A percentile compares a stretch with the other conserved stretches of the same genome.
Conservation (phyloP, 2,113 vertebrate genomes). For the Sporophila hypoxantha region DNA sequence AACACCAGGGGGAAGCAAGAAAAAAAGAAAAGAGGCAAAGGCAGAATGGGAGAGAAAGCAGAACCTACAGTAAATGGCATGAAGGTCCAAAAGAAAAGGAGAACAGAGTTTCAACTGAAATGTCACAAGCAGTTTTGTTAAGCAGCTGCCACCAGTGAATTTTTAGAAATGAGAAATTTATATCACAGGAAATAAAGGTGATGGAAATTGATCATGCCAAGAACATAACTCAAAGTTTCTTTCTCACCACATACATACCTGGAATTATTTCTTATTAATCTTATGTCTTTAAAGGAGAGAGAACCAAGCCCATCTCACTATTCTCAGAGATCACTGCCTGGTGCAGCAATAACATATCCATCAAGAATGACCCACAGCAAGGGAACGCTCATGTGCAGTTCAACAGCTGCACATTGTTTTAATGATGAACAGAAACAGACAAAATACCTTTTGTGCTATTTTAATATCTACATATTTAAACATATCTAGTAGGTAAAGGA, state of each 20-base stretch:
- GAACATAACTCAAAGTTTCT: background rate
- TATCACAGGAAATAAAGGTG: background rate
- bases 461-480: slow-evolving; percentile 49
- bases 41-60: background rate
- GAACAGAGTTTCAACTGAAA: background rate
- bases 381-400: background rate
- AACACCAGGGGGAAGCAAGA: background rate
- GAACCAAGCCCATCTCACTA: background rate
- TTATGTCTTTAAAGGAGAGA: background rate
- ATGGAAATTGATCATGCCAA: background rate
- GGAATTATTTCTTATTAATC: background rate
- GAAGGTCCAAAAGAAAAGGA: background rate
- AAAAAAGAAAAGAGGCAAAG: background rate
- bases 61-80: background rate
- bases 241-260: background rate
- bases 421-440: slow-evolving; percentile 54
- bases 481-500: slow-evolving; percentile 48
- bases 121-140: background rate
- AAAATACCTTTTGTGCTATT: slow-evolving; percentile 34
- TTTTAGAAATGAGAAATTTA: background rate
- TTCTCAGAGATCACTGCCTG: background rate
- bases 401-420: slow-evolving; percentile 49
- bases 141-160: background rate
- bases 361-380: background rate
- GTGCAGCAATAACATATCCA: background rate